These are phyloP conservation scores for Notoglanidium macrostoma DNA, from an alignment of 2,797 vertebrate genomes.

Conservation along the genomic window DNA sequence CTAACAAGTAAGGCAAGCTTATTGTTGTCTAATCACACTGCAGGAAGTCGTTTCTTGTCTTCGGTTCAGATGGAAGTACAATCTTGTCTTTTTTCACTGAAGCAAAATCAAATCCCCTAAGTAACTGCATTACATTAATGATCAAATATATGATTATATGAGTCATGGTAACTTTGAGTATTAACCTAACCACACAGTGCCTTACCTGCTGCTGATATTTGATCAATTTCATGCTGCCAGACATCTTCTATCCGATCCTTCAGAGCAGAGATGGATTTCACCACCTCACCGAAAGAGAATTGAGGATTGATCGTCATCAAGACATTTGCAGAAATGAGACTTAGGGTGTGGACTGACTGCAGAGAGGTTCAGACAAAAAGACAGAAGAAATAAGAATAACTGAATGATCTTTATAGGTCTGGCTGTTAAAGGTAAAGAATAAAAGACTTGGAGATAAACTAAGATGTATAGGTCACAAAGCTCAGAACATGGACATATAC, in stretches of 20 bases:
- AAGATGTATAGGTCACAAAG: neutral
- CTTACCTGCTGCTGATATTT: slow-evolving; percentile 37
- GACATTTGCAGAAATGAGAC: slow-evolving; percentile 2
- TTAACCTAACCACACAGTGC: neutral
- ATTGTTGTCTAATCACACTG: slow-evolving; percentile 39
- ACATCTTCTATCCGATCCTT: slow-evolving; percentile 24
- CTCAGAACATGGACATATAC: neutral
- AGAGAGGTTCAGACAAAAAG: neutral
- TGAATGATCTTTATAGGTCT: neutral
- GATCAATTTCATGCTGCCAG: slow-evolving; percentile 29
- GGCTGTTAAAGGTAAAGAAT: neutral
- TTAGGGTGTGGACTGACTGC: slow-evolving; percentile 24
- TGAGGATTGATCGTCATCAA: slow-evolving; percentile 18
- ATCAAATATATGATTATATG: neutral
- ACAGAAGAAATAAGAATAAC: neutral
- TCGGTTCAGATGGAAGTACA: slow-evolving; percentile 31
- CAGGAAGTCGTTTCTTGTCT: slow-evolving; percentile 42
- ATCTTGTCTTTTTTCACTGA: slow-evolving; percentile 40
- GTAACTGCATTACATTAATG: neutral
- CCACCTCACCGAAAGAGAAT: slow-evolving; percentile 49
- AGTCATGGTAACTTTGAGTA: neutral
- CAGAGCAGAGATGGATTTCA: slow-evolving; percentile 38
- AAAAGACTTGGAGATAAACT: neutral
- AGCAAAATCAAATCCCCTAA: neutral
- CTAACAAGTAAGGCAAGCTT: neutral